Evolutionary conservation across 92 coral and sea anemone species (phyloP), one percentile per base, ranked within the genome.

Genomic region (Phenganax marumi): DNA sequence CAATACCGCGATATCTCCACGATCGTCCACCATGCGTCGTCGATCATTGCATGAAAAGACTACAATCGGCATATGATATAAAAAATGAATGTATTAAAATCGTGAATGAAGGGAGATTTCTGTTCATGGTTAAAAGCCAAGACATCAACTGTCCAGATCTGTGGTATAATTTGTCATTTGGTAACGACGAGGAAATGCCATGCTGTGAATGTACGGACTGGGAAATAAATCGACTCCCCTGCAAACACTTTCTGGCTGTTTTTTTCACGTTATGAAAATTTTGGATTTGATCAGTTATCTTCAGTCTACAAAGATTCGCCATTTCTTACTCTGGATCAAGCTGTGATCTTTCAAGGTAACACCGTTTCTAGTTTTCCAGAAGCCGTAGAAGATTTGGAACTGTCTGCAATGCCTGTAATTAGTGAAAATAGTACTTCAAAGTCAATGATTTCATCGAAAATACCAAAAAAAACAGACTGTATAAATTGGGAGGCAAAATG

Each of bases 211-310:
- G 89, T 75, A 26, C 47, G 25, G 89, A 86, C 52, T 86, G 89
- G 89, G 65, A 76, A 50, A 76, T 54, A 17, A 77, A 84, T 76
- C 74, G 68, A 26, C 88, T 88, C 61, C 86, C 91, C 51, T 88
- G 89, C 78, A 85, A 88, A 76, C 89, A 88, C 85, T 88, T 78
- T 22, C 81, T 81, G 48, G 83, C 76, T 52, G 75, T 85, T 12
- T 85, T 85, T 85, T 56, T 21, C 54, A 33, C 73, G 33, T 52
- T 68, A 68, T n/a, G 54, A 52, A 14, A 70, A 60, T 77, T 79
- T 80, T 73, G 84, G 77, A 47, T 85, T 85, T 50, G 58, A 78
- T 24, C 65, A 85, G 71, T 56, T 85, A 43, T 57, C 84, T n/a
- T 56, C 73, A 53, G 19, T 64, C 52, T 85, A 78, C 71, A 77